Conservation (phyloP, 2,888 invertebrate species). For the Arrhopalites spinosus region DNA sequence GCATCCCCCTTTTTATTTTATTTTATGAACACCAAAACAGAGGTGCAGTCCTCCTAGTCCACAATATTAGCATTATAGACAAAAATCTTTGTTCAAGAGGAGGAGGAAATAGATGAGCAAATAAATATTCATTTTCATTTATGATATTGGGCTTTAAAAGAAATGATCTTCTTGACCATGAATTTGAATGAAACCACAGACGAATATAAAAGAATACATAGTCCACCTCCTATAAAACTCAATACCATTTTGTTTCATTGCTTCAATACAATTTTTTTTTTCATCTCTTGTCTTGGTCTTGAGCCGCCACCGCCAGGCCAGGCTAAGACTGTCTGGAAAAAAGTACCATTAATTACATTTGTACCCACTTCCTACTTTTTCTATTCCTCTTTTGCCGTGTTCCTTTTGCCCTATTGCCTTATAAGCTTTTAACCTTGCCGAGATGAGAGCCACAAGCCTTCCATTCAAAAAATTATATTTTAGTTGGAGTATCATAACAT, state of each 20-base stretch:
- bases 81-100: too few relatives aligned
- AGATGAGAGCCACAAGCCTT: too few relatives aligned
- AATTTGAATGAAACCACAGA: not conserved
- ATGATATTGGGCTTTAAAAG: too few relatives aligned
- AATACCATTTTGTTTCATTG: not conserved
- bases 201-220: not conserved
- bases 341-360: constrained; percentile 16
- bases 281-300: not conserved
- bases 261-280: not conserved
- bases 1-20: not conserved
- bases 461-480: too few relatives aligned
- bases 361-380: constrained; percentile 8
- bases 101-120: too few relatives aligned
- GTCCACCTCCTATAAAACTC: not conserved
- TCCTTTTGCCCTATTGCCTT: too few relatives aligned
- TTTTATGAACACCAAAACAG: too few relatives aligned
- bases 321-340: not conserved
- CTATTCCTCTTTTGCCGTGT: too few relatives aligned
- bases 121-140: too few relatives aligned
- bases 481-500: too few relatives aligned
- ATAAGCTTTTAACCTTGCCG: too few relatives aligned
- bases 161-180: not conserved
- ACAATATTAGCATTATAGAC: not conserved
- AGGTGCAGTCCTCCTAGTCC: not conserved
- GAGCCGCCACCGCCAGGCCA: not conserved